Conservation (phyloP, 2,797 vertebrate genomes). For the Heliangelus exortis region DNA sequence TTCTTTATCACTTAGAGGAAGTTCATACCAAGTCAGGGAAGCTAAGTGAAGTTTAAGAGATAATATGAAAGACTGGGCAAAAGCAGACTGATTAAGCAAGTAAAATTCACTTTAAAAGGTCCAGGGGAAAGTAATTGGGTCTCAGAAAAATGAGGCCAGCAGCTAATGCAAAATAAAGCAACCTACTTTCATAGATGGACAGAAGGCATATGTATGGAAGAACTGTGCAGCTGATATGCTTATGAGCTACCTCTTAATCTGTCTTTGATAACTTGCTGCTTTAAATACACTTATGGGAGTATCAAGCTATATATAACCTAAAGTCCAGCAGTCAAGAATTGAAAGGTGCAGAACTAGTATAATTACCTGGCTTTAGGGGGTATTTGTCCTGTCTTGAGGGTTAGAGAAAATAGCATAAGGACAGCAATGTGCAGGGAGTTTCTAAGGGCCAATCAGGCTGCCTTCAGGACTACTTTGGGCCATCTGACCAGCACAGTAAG, state of each 20-base stretch:
- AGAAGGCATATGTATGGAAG: not conserved
- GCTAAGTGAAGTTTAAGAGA: not conserved
- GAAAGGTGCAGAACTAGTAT: not conserved
- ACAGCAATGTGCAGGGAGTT: not conserved
- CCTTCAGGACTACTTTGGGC: not conserved
- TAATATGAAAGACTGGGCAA: not conserved
- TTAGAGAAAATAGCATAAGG: not conserved
- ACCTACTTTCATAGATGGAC: not conserved
- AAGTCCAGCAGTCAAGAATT: not conserved
- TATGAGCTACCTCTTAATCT: not conserved
- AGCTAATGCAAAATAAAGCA: conserved; percentile 32
- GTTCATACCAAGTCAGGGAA: not conserved
- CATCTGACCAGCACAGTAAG: not conserved
- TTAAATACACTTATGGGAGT: not conserved
- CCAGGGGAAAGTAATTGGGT: not conserved
- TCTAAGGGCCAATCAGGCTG: not conserved
- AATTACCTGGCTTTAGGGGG: not conserved
- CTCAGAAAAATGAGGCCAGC: conserved; percentile 8
- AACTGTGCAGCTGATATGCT: not conserved
- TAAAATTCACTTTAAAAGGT: not conserved
- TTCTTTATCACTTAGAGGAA: not conserved
- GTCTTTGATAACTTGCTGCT: not conserved
- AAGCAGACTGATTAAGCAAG: not conserved
- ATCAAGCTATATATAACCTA: not conserved
- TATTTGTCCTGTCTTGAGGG: not conserved